Percentiles rank a stretch among this genome's conserved stretches.
Conservation (phyloP, 2,888 invertebrate genomes). For the Melipona bicolor region DNA sequence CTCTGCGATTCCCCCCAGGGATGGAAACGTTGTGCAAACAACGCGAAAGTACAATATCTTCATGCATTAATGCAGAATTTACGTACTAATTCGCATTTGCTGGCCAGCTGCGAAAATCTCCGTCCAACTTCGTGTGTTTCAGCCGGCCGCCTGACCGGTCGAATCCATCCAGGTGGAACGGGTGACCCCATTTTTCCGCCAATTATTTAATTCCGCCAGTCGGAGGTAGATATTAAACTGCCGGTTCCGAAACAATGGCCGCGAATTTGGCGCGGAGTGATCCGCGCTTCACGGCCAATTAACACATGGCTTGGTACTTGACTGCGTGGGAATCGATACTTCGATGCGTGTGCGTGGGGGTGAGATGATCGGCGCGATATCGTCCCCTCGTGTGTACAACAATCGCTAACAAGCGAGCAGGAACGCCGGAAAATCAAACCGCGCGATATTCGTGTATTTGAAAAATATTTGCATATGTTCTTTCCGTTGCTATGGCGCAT, state of each 20-base stretch:
- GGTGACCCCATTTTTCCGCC: slow-evolving; percentile 15
- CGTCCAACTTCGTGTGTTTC: not conserved
- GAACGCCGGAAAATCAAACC: not conserved
- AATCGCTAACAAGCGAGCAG: not conserved
- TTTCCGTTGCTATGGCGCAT: too few species aligned
- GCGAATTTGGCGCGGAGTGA: slow-evolving; percentile 62
- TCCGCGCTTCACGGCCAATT: slow-evolving; percentile 39
- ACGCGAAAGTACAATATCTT: too few species aligned
- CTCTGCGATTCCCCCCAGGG: too few species aligned
- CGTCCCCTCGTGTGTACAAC: not conserved
- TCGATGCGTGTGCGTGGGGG: not conserved
- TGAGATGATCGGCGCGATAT: slow-evolving; percentile 9
- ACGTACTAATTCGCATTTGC: slow-evolving; percentile 50
- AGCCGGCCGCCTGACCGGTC: not conserved
- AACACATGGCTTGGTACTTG: not conserved
- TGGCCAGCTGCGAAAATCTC: not conserved
- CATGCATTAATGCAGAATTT: not conserved
- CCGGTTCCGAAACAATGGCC: slow-evolving; percentile 66
- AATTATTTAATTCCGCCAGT: slow-evolving; percentile 57
- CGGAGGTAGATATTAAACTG: slow-evolving; percentile 66
- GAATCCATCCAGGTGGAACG: slow-evolving; percentile 55
- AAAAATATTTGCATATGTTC: not conserved
- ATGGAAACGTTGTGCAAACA: too few species aligned
- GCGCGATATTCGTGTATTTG: not conserved
- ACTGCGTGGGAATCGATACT: slow-evolving; percentile 22